Percentiles rank a stretch among this genome's conserved stretches.
phyloP scores from a whole-genome alignment of 2,797 vertebrate species.

The Acrossocheilus fasciatus region DNA sequence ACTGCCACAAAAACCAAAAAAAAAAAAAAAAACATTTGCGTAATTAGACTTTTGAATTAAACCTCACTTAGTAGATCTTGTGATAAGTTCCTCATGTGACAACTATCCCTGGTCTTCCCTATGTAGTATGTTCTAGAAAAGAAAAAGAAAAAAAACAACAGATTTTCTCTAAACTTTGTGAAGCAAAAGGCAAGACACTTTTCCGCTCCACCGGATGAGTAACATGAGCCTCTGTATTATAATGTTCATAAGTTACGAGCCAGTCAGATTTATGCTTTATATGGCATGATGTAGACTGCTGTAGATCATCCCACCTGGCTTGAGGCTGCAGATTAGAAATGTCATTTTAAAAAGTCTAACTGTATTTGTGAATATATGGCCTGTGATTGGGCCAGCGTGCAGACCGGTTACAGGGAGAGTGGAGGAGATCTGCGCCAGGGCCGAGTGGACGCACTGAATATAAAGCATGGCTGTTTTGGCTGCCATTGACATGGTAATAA shows the following conservation, averaged over 20 bases:
- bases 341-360: slow-evolving; percentile 71
- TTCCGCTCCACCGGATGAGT: slow-evolving; percentile 19
- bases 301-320: slow-evolving; percentile 68
- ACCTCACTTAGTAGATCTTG: neutral
- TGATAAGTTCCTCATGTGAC: neutral
- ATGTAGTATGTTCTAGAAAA: too few species aligned
- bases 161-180: neutral
- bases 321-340: slow-evolving; percentile 75
- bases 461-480: slow-evolving; percentile 65
- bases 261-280: slow-evolving; percentile 58
- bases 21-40: neutral
- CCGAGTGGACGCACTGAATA: slow-evolving; percentile 38
- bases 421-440: slow-evolving; percentile 27
- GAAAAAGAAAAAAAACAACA: too few species aligned
- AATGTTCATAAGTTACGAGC: slow-evolving; percentile 46
- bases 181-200: neutral
- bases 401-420: slow-evolving; percentile 35
- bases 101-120: neutral
- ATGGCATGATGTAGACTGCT: slow-evolving; percentile 48
- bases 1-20: too few species aligned
- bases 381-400: slow-evolving; percentile 44
- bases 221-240: slow-evolving; percentile 29
- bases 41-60: neutral
- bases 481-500: slow-evolving; percentile 58
- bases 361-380: slow-evolving; percentile 66